A percentile compares a stretch with the other conserved stretches of the same genome.
These are phyloP conservation scores for Catalaphyllia jardinei DNA, from an alignment of 64 coral and sea anemone species.

Conservation along the genomic window DNA sequence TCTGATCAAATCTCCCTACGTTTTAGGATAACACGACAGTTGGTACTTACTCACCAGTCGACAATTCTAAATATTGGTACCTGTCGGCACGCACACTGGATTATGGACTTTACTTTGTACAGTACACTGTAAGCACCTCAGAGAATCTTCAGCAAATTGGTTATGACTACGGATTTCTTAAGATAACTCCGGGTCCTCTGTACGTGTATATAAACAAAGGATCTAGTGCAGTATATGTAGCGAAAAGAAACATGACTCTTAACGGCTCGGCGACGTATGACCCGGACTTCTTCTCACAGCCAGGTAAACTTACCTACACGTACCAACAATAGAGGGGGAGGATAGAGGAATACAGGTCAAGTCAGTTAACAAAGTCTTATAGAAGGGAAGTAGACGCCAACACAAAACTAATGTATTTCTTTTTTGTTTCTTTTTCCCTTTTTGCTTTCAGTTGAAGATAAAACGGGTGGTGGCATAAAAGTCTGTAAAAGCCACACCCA, in stretches of 20 bases:
- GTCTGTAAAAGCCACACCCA: no score
- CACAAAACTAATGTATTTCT: no score
- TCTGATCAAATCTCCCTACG: not conserved
- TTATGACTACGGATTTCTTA: not conserved
- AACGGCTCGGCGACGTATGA: not conserved
- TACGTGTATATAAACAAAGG: not conserved
- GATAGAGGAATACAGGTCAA: no score
- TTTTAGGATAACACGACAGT: not conserved
- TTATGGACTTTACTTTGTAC: conserved; percentile 8
- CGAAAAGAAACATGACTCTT: not conserved
- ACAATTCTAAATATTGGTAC: not conserved
- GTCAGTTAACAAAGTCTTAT: no score
- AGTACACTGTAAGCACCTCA: not conserved
- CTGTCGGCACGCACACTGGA: not conserved
- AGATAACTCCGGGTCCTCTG: not conserved
- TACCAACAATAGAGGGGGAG: no score
- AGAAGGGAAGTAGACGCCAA: no score
- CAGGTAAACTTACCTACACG: not conserved
- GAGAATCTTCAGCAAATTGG: not conserved
- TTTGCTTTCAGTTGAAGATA: no score
- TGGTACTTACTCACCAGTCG: not conserved
- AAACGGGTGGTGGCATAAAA: no score
- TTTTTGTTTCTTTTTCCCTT: no score
- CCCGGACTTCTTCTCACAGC: not conserved
- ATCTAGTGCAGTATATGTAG: not conserved